Conservation (phyloP, 2,888 invertebrate genomes). For the Hesperia comma region DNA sequence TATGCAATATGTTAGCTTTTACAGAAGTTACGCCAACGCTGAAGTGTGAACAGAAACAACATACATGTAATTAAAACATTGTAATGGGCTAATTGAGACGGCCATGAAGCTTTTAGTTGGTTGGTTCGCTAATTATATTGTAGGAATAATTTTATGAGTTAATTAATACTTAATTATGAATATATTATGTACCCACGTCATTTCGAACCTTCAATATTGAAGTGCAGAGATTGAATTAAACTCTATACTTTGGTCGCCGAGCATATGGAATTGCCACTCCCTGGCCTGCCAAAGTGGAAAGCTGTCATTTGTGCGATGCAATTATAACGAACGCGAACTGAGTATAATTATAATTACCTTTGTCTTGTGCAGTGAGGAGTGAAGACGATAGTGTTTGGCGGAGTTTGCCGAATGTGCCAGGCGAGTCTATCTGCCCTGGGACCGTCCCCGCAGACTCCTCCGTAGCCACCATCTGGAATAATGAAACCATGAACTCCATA, state of each 20-base stretch:
- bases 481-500: background rate
- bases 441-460: slow-evolving; percentile 87
- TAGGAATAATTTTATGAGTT: no score
- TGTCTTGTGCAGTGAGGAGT: slow-evolving; percentile 92
- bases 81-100: slow-evolving; percentile 1
- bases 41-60: slow-evolving; percentile 15
- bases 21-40: slow-evolving; percentile 32
- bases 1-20: slow-evolving; percentile 33
- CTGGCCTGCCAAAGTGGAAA: no score
- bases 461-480: slow-evolving; percentile 91
- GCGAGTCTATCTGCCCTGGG: slow-evolving; percentile 85
- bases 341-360: slow-evolving; percentile 81
- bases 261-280: no score
- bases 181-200: no score
- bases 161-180: no score
- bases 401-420: slow-evolving; percentile 92
- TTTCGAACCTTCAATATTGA: no score
- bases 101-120: background rate
- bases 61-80: slow-evolving; percentile 8
- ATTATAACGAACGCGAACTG: no score
- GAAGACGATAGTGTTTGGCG: slow-evolving; percentile 92
- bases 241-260: no score
- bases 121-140: background rate
- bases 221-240: no score
- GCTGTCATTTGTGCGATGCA: no score